Base-by-base conservation (phyloP, 2,888 invertebrate species). In the Podotricha telesiphe region DNA sequence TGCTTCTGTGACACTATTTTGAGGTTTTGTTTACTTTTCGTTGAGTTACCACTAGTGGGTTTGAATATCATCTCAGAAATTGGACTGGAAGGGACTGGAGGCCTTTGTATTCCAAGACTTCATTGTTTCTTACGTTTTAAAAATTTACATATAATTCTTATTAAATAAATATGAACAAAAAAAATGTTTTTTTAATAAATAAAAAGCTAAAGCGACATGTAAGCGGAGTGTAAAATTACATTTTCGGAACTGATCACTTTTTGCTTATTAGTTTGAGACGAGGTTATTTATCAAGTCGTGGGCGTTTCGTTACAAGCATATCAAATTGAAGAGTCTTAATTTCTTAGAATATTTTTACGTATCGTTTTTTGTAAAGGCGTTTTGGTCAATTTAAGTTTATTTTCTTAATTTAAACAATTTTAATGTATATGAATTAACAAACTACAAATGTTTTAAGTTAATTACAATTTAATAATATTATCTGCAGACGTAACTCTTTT, bases 211-310 rank as follows among this genome's bases (percentile, higher is more conserved):
- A 59, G 45, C 11, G 45, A n/a, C 34, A 15, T 37, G 17, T 58
- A 48, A 15, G 40, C 15, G 17, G 37, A 47, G 37, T 37, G 48
- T 66, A 58, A 58, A 20, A 66, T 58, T 66, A 66, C 65, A 66
- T 66, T 66, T 66, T 66, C 40, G 40, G 65, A 58, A 58, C 65
- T 19, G 55, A 48, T 58, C 48, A 56, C 22, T 66, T 48, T 65
- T 58, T 58, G 40, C n/a, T 59, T 59, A 55, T 55, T 34, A 34
- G 48, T 22, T 48, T 13, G 58, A 58, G 34, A 56, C 37, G 37
- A 20, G 22, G 22, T 58, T 48, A 65, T 48, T 65, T 58, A 65
- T 48, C 48, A 37, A n/a, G 15, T 22, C 53, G 64, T 53, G 37
- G 65, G 65, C 58, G 58, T 58, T 22, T 48, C 58, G 59, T 59